Evolutionary conservation across 2,888 invertebrate species (phyloP), one percentile per base, ranked within the genome.

Genomic region (Latheticus oryzae): DNA sequence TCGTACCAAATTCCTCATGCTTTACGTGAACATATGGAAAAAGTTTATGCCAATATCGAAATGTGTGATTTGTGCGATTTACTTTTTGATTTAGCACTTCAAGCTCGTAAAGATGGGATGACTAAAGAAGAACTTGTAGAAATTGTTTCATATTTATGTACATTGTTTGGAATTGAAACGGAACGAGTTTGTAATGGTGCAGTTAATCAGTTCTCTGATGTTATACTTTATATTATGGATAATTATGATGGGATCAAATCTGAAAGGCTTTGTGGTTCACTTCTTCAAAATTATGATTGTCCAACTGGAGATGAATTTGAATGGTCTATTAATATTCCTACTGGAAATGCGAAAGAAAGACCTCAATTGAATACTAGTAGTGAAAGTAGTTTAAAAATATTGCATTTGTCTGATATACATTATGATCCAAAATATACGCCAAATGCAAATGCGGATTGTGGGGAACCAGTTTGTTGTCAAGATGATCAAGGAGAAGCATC

Each of bases 391-490:
- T 61, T 73, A n/a, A 72, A 71, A 62, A 76, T 91, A n/a, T 81
- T 88, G 1, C 87, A 93, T 19, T 70, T 93, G 19, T 85, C 89
- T 0, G 93, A 95, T 72, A 84, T 91, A 9, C 95, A 95, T 72
- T 84, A 89, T 53, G 95, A 95, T 76, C 87, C 87, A 0, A 72
- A 84, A 2, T 95, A 95, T 72, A 81, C 83, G 58, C 80, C 84
- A 0, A 84, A 84, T 16, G 84, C 88, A 0, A 85, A 86, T 21
- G 87, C 89, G 0, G 79, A 84, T 1, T 95, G 95, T 72, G 83
- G 81, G 0, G 89, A 90, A 65, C 91, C 93, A 0, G 79, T 88
- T 3, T 95, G 95, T 72, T 95, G 95, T 72, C 84, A 91, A 52
- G 73, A 67, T 8, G 84, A 85, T 9, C 85, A 86, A 70, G 81